Evolutionary conservation across 2,797 vertebrate genomes (phyloP).

Genomic region (Valencia hispanica): DNA sequence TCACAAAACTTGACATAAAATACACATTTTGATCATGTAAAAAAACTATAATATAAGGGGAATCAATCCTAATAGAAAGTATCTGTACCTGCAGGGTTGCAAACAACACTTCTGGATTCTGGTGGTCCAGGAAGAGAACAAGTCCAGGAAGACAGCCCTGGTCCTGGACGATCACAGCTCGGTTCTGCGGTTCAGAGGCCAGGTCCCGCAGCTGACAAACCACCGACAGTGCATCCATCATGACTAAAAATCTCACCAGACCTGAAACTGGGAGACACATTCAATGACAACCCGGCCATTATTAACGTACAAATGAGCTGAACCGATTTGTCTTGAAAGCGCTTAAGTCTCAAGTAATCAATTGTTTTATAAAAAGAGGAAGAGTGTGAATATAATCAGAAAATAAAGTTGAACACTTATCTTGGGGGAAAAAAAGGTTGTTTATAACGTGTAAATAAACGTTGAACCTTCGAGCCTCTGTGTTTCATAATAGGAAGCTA

Average conservation of each 20-base stretch:
- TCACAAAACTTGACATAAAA: neutral
- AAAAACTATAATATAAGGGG: neutral
- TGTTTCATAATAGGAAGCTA: constrained; percentile 17
- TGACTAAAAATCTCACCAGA: neutral
- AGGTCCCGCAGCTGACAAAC: constrained; percentile 82
- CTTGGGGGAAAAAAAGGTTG: rapidly evolving
- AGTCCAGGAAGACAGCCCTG: constrained; percentile 83
- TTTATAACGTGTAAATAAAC: neutral
- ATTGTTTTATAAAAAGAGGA: neutral
- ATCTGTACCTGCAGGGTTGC: constrained; percentile 77
- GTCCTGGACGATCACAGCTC: constrained; percentile 81
- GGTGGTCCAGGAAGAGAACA: constrained; percentile 83
- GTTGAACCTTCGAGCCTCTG: neutral
- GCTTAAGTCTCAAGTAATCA: neutral
- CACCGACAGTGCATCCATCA: constrained; percentile 82
- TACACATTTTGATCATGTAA: neutral
- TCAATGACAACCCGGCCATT: neutral
- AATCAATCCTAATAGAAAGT: neutral
- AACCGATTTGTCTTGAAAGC: neutral
- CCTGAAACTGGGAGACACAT: constrained; percentile 19
- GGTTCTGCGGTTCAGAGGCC: constrained; percentile 84
- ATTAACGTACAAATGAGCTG: neutral
- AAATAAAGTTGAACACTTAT: neutral
- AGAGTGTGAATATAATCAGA: neutral
- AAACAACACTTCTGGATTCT: constrained; percentile 73